Base-by-base conservation (phyloP, 2,113 vertebrate genomes). In the Callopanchax toddi region DNA sequence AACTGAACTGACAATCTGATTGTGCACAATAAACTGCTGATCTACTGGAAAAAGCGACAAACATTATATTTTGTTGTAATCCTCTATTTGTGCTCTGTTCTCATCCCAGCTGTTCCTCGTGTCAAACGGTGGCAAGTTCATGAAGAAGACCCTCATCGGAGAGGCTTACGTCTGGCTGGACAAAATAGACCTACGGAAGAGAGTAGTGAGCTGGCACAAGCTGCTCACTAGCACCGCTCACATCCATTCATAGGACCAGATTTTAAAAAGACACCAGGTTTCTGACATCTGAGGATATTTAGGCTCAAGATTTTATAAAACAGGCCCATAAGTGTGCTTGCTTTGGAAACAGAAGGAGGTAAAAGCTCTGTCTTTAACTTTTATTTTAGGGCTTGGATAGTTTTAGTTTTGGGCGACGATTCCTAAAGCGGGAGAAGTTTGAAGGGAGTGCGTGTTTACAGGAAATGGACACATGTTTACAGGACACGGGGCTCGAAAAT, bases 81-180 rank as follows among this genome's bases (percentile, higher is more conserved):
- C 36, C 2, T 3, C 4, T 11, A 15, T n/a, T 39, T 44, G 17
- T 32, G 0, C 21, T 57, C n/a, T 71, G 18, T 36, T 58, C 15
- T 57, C 36, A 29, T 22, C 29, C 49, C n/a, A 99, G 97, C 95
- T 99, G 78, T 94, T 99, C 65, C 92, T 99, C 74, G 96, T 98
- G 65, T 99, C 96, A 66, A 99, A 97, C 54, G 97, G 96, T 70
- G 97, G 97, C 44, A 99, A 99, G 83, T 99, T 99, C 85, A 91
- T 98, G 89, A 99, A 98, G 93, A 99, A 99, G 92, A 99, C 97
- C 29, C 90, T 99, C 83, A 98, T 99, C 69, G 97, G 97, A 2
- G 97, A 99, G 92, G 96, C 97, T 62, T 98, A 96, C 75, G 94
- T 99, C 83, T 99, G 96, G 96, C 94, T 99, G 83, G 97, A 99